Conservation (phyloP, 2,113 vertebrate species). For the Formicarius rufipectus region DNA sequence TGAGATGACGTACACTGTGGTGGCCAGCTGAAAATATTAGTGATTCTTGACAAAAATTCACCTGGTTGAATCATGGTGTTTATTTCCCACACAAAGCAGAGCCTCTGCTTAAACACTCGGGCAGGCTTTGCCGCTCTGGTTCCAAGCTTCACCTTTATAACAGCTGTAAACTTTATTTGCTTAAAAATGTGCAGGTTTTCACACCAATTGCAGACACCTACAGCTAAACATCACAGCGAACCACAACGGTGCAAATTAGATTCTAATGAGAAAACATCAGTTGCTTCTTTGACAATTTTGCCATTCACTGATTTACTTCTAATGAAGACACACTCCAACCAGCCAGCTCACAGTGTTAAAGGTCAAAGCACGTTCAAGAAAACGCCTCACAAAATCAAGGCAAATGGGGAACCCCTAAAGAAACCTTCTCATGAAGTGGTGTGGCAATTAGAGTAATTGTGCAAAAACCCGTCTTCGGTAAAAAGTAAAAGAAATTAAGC, state of each 20-base stretch:
- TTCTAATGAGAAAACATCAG: constrained; percentile 82
- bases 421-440: constrained; percentile 56
- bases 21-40: not conserved
- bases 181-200: constrained; percentile 66
- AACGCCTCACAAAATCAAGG: constrained; percentile 71
- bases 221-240: constrained; percentile 70
- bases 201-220: constrained; percentile 64
- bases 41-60: not conserved
- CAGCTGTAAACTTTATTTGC: constrained; percentile 70
- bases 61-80: not conserved
- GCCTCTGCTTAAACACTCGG: not conserved
- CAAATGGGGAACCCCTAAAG: constrained; percentile 64
- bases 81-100: constrained; percentile 21
- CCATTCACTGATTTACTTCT: constrained; percentile 77
- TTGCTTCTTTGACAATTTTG: constrained; percentile 78
- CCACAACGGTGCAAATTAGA: constrained; percentile 73
- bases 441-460: constrained; percentile 83
- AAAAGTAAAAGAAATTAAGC: constrained; percentile 79
- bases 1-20: not conserved
- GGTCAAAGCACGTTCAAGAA: constrained; percentile 79
- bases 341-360: constrained; percentile 71
- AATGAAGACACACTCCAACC: constrained; percentile 77
- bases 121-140: not conserved
- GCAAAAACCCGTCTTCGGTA: constrained; percentile 75
- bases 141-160: constrained; percentile 17